Evolutionary conservation across 2,888 invertebrate genomes (phyloP), one percentile per base, ranked within the genome.

Genomic region (Parascotia fuliginaria): DNA sequence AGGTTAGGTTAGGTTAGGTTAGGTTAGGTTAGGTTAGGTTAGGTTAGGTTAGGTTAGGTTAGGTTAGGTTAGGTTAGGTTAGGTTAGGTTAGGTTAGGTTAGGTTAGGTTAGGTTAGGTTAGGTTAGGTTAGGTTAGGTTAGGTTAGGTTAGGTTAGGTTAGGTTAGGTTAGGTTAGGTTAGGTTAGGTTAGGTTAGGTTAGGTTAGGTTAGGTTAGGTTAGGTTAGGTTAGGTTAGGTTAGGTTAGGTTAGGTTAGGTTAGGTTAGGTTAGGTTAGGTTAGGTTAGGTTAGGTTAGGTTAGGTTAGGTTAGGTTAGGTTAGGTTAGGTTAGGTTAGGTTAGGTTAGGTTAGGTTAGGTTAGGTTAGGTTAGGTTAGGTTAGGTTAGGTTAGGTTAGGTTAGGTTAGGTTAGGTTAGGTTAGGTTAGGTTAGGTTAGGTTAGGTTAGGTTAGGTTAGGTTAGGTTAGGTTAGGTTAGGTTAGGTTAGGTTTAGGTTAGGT

Each of bases 1-100:
- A 36, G 36, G 36, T 36, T 36, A 36, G 36, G 36, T 36, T 36
- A 36, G 36, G 36, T 36, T 36, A 36, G 36, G 36, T 36, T 36
- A 36, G 36, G 36, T 36, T 36, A 36, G 36, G 36, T 36, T 36
- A 36, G 36, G 36, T 36, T 36, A 36, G 36, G 36, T 36, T 36
- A 36, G 36, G 36, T 36, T 36, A 36, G 36, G 36, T 36, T 36
- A 36, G 36, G 36, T 36, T 36, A 36, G 36, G 36, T 36, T 36
- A 36, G 36, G 36, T 36, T 36, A 36, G 36, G 36, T 36, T 36
- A 36, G 36, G 36, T 36, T 36, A 36, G 36, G 36, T 36, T 36
- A 36, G 36, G 36, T 36, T 36, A 36, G 36, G 36, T 36, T 36
- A 36, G 36, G 36, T 36, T 36, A 36, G 36, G 36, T 36, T 36